These are phyloP conservation scores for Hemaris fuciformis DNA, from an alignment of 2,888 invertebrate species.

Conservation along the genomic window DNA sequence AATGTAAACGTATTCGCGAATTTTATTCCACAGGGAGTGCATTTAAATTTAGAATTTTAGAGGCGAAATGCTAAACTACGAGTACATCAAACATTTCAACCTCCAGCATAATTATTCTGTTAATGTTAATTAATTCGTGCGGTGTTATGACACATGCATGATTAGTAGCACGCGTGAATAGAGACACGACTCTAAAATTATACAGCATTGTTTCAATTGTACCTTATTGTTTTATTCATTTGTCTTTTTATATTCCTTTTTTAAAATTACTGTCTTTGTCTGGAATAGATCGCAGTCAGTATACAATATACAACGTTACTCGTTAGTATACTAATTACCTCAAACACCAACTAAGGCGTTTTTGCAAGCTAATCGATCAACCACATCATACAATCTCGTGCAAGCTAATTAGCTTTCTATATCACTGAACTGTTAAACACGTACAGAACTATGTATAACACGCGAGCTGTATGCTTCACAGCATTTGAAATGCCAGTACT, in stretches of 20 bases:
- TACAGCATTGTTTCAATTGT: no score
- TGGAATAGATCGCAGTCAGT: no score
- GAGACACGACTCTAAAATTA: background rate
- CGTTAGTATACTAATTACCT: no score
- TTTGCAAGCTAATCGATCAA: background rate
- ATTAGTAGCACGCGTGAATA: background rate
- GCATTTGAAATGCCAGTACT: background rate
- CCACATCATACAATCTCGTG: background rate
- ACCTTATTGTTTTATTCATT: no score
- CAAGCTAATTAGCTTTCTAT: constrained; percentile 1
- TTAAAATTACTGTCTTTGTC: no score
- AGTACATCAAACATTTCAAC: background rate
- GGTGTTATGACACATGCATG: background rate
- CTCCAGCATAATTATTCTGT: background rate
- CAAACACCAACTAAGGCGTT: background rate
- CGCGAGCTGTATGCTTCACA: background rate
- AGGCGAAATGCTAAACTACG: background rate
- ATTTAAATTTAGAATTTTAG: background rate
- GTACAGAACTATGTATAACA: background rate
- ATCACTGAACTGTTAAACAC: background rate
- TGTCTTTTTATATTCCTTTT: no score
- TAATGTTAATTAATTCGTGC: background rate
- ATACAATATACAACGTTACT: no score
- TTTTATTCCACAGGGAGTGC: background rate
- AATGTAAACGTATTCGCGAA: background rate